These are phyloP conservation scores for Tanytarsus gracilentus DNA, from an alignment of 2,888 invertebrate genomes.

Conservation along the genomic window DNA sequence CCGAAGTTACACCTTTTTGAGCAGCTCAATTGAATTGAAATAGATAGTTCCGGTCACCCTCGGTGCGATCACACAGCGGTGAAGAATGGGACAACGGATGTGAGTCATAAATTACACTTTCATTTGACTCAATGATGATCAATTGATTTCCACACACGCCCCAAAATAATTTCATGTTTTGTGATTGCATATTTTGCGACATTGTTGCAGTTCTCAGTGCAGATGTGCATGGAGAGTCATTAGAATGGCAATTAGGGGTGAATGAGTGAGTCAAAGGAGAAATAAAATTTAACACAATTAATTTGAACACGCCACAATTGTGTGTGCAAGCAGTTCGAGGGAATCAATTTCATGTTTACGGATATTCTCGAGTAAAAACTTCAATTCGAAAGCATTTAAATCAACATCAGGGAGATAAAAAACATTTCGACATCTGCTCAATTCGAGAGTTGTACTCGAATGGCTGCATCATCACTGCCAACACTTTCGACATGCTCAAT, in stretches of 20 bases:
- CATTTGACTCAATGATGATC: neutral
- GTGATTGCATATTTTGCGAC: no score
- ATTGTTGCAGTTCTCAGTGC: no score
- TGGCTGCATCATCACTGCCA: conserved; percentile 11
- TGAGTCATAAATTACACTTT: conserved; percentile 17
- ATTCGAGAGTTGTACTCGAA: neutral
- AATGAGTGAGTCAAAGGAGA: neutral
- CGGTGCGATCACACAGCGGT: neutral
- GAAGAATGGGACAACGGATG: conserved; percentile 14
- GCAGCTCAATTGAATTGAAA: conserved; percentile 1
- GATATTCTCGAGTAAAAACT: neutral
- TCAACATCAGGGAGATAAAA: neutral
- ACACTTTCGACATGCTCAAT: conserved; percentile 1
- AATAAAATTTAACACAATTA: neutral
- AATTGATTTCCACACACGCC: neutral
- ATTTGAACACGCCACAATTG: no score
- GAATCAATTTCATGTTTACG: conserved; percentile 9
- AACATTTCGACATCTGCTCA: no score
- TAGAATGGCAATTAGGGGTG: no score
- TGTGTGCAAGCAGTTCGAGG: no score
- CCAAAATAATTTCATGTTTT: conserved; percentile 1
- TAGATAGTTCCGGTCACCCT: conserved; percentile 13
- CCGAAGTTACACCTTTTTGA: conserved; percentile 19
- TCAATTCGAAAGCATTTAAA: conserved; percentile 12
- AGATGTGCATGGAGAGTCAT: no score